Evolutionary conservation across 2,888 invertebrate genomes (phyloP).

Genomic region (Tachina grossa): DNA sequence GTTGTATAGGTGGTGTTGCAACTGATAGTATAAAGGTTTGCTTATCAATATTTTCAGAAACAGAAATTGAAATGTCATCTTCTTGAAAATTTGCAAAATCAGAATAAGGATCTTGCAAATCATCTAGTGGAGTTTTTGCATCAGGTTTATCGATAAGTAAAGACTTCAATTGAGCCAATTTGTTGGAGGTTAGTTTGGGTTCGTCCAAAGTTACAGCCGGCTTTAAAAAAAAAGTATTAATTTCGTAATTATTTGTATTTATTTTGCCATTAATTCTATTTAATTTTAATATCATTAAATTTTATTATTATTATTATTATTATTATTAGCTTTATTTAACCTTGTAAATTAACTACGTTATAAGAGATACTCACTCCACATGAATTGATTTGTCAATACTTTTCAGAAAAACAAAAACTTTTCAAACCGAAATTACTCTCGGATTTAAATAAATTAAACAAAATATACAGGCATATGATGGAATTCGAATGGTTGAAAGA

Average conservation of each 20-base stretch:
- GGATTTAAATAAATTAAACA: no score
- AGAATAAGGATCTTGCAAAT: conserved; percentile 73
- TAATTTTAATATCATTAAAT: no score
- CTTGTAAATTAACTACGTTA: no score
- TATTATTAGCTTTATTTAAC: no score
- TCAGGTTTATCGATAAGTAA: conserved; percentile 73
- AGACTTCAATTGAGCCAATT: conserved; percentile 73
- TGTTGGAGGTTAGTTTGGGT: conserved; percentile 65
- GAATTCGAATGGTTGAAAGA: no score
- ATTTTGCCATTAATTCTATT: no score
- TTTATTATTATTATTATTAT: no score
- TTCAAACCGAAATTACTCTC: no score
- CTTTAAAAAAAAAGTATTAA: conserved; percentile 9
- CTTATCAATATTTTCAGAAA: conserved; percentile 72
- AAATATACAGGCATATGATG: no score
- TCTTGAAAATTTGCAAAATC: conserved; percentile 75
- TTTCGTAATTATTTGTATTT: not conserved
- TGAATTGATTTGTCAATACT: no score
- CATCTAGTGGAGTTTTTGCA: conserved; percentile 41
- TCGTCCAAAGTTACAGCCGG: conserved; percentile 39
- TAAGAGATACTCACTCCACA: no score
- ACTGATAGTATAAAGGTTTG: conserved; percentile 75
- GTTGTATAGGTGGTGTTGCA: conserved; percentile 73
- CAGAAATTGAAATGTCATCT: conserved; percentile 72
- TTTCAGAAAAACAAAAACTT: no score